Evolutionary conservation across 2,113 vertebrate species (phyloP).

Genomic region (Lepus americanus): DNA sequence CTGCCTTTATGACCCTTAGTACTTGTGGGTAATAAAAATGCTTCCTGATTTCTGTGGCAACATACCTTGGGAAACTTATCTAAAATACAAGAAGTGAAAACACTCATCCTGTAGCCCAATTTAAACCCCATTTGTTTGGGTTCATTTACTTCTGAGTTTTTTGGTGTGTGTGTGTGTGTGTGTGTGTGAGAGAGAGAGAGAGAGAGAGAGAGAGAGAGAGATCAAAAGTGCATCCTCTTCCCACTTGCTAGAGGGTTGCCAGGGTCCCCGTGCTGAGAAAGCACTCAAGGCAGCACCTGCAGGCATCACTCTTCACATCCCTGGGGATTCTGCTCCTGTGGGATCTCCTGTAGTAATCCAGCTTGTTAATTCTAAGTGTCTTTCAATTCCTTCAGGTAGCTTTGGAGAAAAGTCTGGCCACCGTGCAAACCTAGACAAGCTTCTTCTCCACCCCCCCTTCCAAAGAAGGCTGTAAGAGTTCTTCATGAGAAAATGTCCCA

Average conservation of each 20-base stretch:
- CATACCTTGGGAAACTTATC: background rate
- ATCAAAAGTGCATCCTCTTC: background rate
- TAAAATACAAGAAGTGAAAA: background rate
- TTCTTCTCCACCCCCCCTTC: background rate
- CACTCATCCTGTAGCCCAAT: background rate
- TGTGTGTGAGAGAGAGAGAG: too few species aligned
- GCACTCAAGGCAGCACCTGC: background rate
- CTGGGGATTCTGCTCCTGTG: background rate
- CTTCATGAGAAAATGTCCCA: constrained; percentile 80
- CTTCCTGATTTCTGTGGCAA: background rate
- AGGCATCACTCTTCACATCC: background rate
- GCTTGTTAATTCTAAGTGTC: constrained; percentile 11
- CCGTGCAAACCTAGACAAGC: background rate
- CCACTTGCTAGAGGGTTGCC: background rate
- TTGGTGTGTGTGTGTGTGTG: too few species aligned
- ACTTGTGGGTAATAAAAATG: background rate
- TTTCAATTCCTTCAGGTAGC: constrained; percentile 49
- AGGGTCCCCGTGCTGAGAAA: background rate
- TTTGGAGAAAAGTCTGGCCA: background rate
- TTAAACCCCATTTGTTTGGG: background rate
- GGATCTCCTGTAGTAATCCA: background rate
- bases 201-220: too few species aligned
- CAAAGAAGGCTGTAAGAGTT: background rate
- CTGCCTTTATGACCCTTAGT: background rate
- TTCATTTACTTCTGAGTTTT: background rate